Base-by-base conservation (phyloP, 1,140 invertebrate species). In the Catajapyx aquilonaris region DNA sequence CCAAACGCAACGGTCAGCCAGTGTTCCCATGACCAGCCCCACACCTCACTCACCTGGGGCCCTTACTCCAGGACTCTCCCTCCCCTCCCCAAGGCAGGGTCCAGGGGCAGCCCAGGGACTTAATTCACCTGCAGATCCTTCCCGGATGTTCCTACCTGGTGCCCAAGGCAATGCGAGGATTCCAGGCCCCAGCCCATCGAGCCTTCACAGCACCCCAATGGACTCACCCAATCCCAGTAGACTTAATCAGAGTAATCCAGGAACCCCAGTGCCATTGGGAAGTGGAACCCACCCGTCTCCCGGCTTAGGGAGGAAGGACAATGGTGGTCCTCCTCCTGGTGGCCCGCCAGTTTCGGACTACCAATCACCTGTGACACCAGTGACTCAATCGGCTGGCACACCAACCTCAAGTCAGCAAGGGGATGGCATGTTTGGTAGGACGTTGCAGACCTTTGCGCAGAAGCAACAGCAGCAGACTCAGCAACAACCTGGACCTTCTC, bases 371-470 rank as follows among this genome's bases (percentile, higher is more conserved):
- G 51, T 34, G 52, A 40, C 44, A 13, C 38, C 37, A 22, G n/a
- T 17, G 28, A 21, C 39, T 37, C 44, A 45, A 19, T 34, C 52
- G 41, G 54, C 48, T 35, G 53, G 50, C 21, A 52, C 54, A 41
- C 47, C 57, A 20, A 50, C 52, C 31, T 51, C 53, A 35, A 57
- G 53, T 41, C 57, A 61, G 49, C 59, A 59, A 64, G 70, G 73
- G 49, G 76, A 79, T 51, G 73, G 73, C 48, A 73, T 80, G 64
- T 83, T 78, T 64, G 75, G 77, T 46, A 65, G 77, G 52, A 76
- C 76, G 36, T 65, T 81, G 45, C 74, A 76, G 62, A 74, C 73
- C 51, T 65, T 79, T 58, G 72, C 73, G 48, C 75, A 76, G 59
- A 73, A 77, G 55, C 74, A 76, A 46, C 73, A 76, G 52, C 67